Base-by-base conservation (phyloP, 2,113 vertebrate genomes). In the Orycteropus afer region DNA sequence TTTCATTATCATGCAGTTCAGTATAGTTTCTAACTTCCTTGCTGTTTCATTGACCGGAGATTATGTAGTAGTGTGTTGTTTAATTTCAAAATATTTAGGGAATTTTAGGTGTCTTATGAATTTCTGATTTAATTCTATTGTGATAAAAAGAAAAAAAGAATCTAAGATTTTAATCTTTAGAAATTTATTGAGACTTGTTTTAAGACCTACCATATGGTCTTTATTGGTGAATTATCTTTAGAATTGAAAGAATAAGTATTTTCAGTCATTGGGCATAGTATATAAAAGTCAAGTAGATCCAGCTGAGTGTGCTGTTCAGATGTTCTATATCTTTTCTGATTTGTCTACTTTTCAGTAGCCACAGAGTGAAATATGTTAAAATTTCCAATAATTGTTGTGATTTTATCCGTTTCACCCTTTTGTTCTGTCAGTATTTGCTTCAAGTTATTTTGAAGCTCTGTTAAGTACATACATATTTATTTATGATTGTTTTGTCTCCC, bases 71-170 rank as follows among this genome's bases (percentile, higher is more conserved):
- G n/a, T n/a, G n/a, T n/a, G n/a, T n/a, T n/a, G n/a, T n/a, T n/a
- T n/a, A n/a, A n/a, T n/a, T n/a, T n/a, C n/a, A n/a, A 80, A 14
- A 29, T 63, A 73, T 80, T 86, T 40, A 11, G 40, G 25, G 32
- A 67, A 87, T 87, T 91, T 65, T 87, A 42, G 20, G 23, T 59
- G 59, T 71, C 20, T 22, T 76, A 23, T 65, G 90, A 32, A 84
- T 94, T 80, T 91, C 25, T 65, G 34, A 77, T 59, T 82, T 77
- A 67, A 76, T 95, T 91, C 34, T 42, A 57, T 67, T 87, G 6
- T 42, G 77, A 81, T 67, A 4, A 65, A 67, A 65, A 80, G 57
- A 82, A 10, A n/a, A n/a, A n/a, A n/a, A n/a, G n/a, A n/a, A n/a
- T n/a, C n/a, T n/a, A n/a, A n/a, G n/a, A n/a, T n/a, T n/a, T n/a